Conservation (phyloP, 2,888 invertebrate genomes). For the Imbricaverruca yamaguchii region DNA sequence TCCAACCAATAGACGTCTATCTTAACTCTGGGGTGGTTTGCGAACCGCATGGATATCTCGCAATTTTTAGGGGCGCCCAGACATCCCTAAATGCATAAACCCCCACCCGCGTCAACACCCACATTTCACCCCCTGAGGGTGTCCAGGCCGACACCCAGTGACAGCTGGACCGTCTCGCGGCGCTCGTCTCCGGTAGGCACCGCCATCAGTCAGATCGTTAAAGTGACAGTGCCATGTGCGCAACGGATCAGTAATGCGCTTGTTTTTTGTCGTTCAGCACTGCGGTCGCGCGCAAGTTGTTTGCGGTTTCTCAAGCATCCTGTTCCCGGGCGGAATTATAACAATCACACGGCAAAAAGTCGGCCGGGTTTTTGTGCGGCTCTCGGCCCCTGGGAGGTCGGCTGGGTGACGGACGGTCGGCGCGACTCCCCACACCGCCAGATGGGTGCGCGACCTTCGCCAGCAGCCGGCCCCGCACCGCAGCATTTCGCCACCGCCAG, state of each 20-base stretch:
- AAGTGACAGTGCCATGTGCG: background rate
- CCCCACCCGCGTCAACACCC: too few relatives aligned
- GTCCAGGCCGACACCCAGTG: background rate
- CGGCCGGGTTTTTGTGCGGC: background rate
- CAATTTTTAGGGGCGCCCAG: too few relatives aligned
- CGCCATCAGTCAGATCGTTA: too few relatives aligned
- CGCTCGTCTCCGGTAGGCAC: too few relatives aligned
- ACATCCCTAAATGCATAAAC: too few relatives aligned
- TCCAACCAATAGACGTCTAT: too few relatives aligned
- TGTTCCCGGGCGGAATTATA: background rate
- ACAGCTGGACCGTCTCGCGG: background rate
- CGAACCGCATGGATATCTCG: too few relatives aligned
- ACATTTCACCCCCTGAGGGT: too few relatives aligned
- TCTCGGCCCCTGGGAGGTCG: background rate
- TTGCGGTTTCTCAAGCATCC: background rate
- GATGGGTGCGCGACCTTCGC: too few relatives aligned
- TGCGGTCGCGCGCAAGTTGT: background rate
- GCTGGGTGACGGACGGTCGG: background rate
- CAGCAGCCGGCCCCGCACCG: background rate
- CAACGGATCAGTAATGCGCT: background rate
- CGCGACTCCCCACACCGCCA: background rate
- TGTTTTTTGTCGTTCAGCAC: background rate
- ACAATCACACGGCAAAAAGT: background rate
- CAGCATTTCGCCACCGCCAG: background rate
- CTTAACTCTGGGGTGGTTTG: too few relatives aligned